phyloP scores from a whole-genome alignment of 1,140 invertebrate genomes.

The Trinorchestia longiramus region DNA sequence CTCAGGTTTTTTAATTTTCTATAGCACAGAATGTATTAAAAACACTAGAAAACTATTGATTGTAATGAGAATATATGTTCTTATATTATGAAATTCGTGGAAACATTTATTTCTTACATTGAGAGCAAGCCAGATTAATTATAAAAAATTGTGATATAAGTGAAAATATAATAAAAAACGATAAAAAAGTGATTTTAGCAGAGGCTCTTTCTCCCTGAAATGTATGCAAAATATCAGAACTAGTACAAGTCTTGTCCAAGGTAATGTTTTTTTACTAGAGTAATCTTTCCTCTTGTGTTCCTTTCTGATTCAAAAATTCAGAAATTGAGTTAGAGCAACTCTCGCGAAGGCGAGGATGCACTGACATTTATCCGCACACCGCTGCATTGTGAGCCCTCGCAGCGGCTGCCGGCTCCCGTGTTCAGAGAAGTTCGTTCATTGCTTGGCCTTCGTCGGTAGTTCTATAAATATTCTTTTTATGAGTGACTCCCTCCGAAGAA shows the following conservation, averaged over 20 bases:
- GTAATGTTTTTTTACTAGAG: neutral
- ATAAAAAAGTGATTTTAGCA: neutral
- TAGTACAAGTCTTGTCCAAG: neutral
- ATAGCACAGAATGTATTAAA: too few species aligned
- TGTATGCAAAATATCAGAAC: neutral
- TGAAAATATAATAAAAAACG: neutral
- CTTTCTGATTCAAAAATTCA: neutral
- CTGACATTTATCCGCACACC: neutral
- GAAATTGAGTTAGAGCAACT: neutral
- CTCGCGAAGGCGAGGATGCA: neutral
- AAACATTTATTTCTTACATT: too few species aligned
- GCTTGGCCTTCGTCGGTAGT: neutral
- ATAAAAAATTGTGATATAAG: neutral
- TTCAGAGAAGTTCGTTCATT: neutral
- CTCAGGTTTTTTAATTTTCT: too few species aligned
- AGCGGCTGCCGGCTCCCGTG: neutral
- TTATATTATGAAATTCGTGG: too few species aligned
- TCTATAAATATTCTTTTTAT: constrained; percentile 1
- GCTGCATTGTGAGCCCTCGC: neutral
- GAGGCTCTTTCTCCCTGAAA: neutral
- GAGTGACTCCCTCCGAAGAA: neutral
- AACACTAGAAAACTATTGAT: too few species aligned
- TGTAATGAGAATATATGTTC: too few species aligned
- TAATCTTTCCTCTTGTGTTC: neutral
- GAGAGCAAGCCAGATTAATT: too few species aligned